Conservation (phyloP, 2,888 invertebrate species). For the Drosophila colorata region DNA sequence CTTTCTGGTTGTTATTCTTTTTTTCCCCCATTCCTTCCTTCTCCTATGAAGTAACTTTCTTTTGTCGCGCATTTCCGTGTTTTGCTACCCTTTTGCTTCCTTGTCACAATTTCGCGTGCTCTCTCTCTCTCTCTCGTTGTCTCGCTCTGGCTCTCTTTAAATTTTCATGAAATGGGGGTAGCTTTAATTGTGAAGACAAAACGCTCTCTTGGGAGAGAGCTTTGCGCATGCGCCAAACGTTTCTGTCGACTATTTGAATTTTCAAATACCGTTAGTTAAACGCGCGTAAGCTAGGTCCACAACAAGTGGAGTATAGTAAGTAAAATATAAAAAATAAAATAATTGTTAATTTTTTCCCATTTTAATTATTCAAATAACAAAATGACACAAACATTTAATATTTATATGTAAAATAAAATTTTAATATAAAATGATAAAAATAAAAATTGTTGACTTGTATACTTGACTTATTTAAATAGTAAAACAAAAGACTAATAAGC, state of each 20-base stretch:
- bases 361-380: too few species aligned
- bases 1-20: constrained; percentile 46
- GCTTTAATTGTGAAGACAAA: not conserved
- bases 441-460: too few species aligned
- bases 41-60: constrained; percentile 63
- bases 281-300: too few species aligned
- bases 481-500: too few species aligned
- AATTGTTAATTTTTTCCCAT: too few species aligned
- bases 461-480: too few species aligned
- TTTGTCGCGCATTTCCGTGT: constrained; percentile 75
- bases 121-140: constrained; percentile 5
- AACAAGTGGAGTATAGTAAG: too few species aligned
- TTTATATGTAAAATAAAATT: too few species aligned
- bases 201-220: constrained; percentile 18
- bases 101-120: constrained; percentile 25
- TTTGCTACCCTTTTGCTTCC: constrained; percentile 76
- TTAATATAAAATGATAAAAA: too few species aligned
- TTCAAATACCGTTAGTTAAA: constrained; percentile 38
- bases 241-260: constrained; percentile 33
- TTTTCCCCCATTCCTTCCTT: constrained; percentile 29
- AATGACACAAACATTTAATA: too few species aligned
- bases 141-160: constrained; percentile 12
- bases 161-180: constrained; percentile 27
- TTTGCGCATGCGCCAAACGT: constrained; percentile 43
- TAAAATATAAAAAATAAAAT: too few species aligned